Base-by-base conservation (phyloP, 1,140 invertebrate species). In the Achatina immaculata region DNA sequence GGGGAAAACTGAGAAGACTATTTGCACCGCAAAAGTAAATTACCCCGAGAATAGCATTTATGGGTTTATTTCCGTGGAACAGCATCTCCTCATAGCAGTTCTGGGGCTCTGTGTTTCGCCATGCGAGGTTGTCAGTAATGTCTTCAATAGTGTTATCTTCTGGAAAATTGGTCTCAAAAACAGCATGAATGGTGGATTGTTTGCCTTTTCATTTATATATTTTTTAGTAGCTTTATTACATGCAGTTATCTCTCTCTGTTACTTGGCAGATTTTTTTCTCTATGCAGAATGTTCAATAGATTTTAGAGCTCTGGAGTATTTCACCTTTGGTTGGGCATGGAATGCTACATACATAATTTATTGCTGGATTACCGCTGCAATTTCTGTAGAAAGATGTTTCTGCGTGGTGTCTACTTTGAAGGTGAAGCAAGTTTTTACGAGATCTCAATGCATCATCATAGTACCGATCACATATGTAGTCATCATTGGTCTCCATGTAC, bases 351-450 rank as follows among this genome's bases (percentile, higher is more conserved):
- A 42, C n/a, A 34, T 69, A 1, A 40, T 28, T 1, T 69, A 34
- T 1, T 69, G 68, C 24, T 69, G 68, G 68, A 69, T 69, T 9
- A 69, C 36, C 24, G 40, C 36, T 6, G 16, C 19, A 7, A 69
- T 69, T 24, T 40, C 68, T 43, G 19, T 43, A 24, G 68, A 69
- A 40, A 3, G 68, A 43, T 69, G 36, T 69, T 40, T 69, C n/a
- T 69, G 68, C 42, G 68, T 69, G 14, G 68, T 69, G 24, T 69
- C n/a, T 42, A 34, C 68, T 1, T 69, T 69, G 4, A 69, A 40
- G 21, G 68, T 69, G 21, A 69, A 69, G 19, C 38, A 42, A 9
- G 31, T 69, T 38, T 69, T 69, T 24, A 69, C 68, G 1, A 40
- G 36, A 69, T 43, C 31, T 21, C 68, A 38, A 4, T 42, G 68